Conservation (phyloP, 2,888 invertebrate genomes). For the Agonopterix heracliana region DNA sequence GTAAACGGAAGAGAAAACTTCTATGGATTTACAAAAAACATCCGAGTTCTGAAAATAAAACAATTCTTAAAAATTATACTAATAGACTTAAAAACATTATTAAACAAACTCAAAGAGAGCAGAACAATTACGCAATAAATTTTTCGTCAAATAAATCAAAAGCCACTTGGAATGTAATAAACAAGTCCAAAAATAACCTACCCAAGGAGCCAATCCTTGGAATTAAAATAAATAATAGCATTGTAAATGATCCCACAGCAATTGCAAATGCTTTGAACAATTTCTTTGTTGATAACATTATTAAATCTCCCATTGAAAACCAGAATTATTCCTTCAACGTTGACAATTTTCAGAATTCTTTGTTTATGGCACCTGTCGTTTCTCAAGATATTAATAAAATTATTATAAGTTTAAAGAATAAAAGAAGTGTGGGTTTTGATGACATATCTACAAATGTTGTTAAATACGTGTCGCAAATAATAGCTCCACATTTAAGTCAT, state of each 20-base stretch:
- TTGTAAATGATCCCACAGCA: constrained; percentile 4
- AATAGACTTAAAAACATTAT: no score
- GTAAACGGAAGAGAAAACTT: no score
- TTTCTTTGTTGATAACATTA: constrained; percentile 6
- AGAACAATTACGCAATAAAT: no score
- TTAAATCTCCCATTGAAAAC: neutral
- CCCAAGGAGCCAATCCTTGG: no score
- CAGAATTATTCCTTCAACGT: neutral
- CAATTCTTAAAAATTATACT: no score
- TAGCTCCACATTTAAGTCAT: constrained; percentile 1
- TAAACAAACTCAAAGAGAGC: no score
- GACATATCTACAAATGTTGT: constrained; percentile 7
- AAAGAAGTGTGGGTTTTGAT: constrained; percentile 11
- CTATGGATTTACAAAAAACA: no score
- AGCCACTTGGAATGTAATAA: no score
- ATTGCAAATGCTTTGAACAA: constrained; percentile 9
- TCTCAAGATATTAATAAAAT: constrained; percentile 5
- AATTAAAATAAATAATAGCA: no score
- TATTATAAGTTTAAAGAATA: constrained; percentile 9
- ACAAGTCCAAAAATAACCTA: no score
- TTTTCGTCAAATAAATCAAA: no score
- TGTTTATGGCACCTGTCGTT: constrained; percentile 6
- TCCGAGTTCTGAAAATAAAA: no score
- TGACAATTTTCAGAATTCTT: neutral
- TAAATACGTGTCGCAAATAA: constrained; percentile 2